Conservation (phyloP, 2,113 vertebrate genomes). For the Hyperoodon ampullatus region DNA sequence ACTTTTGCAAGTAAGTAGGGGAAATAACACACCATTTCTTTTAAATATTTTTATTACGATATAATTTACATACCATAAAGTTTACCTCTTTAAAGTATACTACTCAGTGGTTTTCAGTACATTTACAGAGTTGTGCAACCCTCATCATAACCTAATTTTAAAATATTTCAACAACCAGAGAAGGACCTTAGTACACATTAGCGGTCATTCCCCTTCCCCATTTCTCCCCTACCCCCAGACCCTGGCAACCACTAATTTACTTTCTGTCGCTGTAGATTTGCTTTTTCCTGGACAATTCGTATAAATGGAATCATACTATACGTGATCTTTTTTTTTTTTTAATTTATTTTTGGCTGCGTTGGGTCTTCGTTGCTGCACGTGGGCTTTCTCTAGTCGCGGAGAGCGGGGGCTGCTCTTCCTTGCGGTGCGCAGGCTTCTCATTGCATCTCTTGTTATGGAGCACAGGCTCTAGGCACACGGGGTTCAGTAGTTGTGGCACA, state of each 20-base stretch:
- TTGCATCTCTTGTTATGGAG: no score
- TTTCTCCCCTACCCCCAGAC: background rate
- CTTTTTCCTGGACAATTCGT: background rate
- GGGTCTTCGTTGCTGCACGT: no score
- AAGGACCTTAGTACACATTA: background rate
- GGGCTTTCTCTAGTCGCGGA: no score
- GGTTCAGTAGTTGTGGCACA: no score
- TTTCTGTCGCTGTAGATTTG: background rate
- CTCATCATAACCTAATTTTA: background rate
- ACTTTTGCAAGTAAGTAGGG: background rate
- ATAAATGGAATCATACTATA: background rate
- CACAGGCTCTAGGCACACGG: no score
- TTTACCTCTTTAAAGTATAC: background rate
- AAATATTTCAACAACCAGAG: background rate
- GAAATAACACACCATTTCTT: background rate
- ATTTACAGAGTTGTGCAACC: background rate
- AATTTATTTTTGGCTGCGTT: no score
- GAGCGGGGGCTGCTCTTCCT: no score
- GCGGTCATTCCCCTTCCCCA: background rate
- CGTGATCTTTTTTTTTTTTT: background rate
- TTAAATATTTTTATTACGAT: background rate
- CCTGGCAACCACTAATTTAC: background rate
- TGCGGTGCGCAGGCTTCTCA: no score
- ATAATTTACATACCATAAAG: background rate
- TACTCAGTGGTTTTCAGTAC: background rate